Percentiles rank a stretch among this genome's conserved stretches.
phyloP scores from a whole-genome alignment of 2,888 invertebrate genomes.

The Eupithecia insigniata region DNA sequence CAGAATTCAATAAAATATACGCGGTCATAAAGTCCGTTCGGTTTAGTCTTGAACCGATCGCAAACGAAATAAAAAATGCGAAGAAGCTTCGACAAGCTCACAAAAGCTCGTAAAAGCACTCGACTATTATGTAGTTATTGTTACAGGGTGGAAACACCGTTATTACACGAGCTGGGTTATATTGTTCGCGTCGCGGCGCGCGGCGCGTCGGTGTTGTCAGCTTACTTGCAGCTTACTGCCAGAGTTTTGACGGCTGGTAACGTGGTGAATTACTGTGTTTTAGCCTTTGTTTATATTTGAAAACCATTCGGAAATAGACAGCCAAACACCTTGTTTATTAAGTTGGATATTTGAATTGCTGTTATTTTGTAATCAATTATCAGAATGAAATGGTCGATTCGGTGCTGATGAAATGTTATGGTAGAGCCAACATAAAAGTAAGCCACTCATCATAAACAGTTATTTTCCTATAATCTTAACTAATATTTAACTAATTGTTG shows the following conservation, averaged over 20 bases:
- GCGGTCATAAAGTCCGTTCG: slow-evolving; percentile 65
- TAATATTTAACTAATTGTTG: no score
- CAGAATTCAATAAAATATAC: slow-evolving; percentile 81
- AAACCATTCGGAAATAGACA: neutral
- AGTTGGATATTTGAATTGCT: neutral
- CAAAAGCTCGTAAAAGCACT: slow-evolving; percentile 84
- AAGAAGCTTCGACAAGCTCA: slow-evolving; percentile 81
- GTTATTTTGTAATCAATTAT: neutral
- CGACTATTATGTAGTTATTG: slow-evolving; percentile 84
- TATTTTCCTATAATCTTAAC: neutral
- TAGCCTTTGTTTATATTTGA: slow-evolving; percentile 6
- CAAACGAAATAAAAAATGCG: slow-evolving; percentile 67
- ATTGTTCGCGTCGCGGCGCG: slow-evolving; percentile 71
- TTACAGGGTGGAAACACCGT: slow-evolving; percentile 84
- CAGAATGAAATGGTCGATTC: neutral
- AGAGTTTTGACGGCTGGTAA: slow-evolving; percentile 5
- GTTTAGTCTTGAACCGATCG: slow-evolving; percentile 60
- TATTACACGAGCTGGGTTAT: slow-evolving; percentile 79
- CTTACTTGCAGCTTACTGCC: slow-evolving; percentile 28
- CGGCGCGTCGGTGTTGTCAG: slow-evolving; percentile 56
- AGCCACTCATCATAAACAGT: neutral
- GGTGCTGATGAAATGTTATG: neutral
- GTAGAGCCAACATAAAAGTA: neutral
- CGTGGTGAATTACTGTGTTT: slow-evolving; percentile 19
- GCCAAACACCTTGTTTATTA: neutral